Percentiles rank a stretch among this genome's conserved stretches.
Conservation (phyloP, 1,140 invertebrate species). For the Drosophila neocordata region DNA sequence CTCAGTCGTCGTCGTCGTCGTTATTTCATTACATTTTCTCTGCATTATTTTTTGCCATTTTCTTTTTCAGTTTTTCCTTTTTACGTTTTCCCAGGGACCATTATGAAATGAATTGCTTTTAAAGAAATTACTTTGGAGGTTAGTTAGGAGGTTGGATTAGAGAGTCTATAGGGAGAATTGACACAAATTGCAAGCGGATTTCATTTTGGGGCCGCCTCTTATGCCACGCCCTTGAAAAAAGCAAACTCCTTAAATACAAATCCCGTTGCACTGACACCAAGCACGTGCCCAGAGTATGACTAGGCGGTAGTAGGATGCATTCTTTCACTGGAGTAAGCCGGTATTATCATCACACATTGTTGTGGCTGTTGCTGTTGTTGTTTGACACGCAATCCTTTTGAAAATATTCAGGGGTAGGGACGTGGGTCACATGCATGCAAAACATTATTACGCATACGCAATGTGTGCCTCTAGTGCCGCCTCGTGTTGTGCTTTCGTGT, state of each 20-base stretch:
- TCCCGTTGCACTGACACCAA: slow-evolving; percentile 10
- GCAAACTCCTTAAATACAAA: not conserved
- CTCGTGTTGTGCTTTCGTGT: slow-evolving; percentile 21
- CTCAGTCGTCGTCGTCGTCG: slow-evolving; percentile 36
- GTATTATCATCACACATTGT: slow-evolving; percentile 21
- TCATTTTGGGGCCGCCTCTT: slow-evolving; percentile 14
- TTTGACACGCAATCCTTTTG: slow-evolving; percentile 78
- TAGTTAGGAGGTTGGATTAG: slow-evolving; percentile 21
- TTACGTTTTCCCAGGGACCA: slow-evolving; percentile 57
- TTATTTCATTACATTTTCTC: slow-evolving; percentile 59
- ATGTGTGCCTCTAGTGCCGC: slow-evolving; percentile 36
- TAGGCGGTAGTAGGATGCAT: slow-evolving; percentile 10
- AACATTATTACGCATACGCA: slow-evolving; percentile 71
- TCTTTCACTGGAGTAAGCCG: slow-evolving; percentile 9
- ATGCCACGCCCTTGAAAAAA: slow-evolving; percentile 18
- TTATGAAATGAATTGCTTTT: slow-evolving; percentile 82
- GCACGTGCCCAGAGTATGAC: not conserved
- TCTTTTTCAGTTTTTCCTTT: slow-evolving; percentile 48
- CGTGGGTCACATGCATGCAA: slow-evolving; percentile 50
- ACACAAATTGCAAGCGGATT: slow-evolving; percentile 51
- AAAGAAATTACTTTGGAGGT: slow-evolving; percentile 77
- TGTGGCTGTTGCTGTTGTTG: slow-evolving; percentile 59
- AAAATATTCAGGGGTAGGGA: slow-evolving; percentile 43
- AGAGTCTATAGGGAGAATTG: slow-evolving; percentile 36
- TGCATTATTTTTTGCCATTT: slow-evolving; percentile 75